Evolutionary conservation across 2,888 invertebrate genomes (phyloP).

Genomic region (Lasioglossum malachurum): DNA sequence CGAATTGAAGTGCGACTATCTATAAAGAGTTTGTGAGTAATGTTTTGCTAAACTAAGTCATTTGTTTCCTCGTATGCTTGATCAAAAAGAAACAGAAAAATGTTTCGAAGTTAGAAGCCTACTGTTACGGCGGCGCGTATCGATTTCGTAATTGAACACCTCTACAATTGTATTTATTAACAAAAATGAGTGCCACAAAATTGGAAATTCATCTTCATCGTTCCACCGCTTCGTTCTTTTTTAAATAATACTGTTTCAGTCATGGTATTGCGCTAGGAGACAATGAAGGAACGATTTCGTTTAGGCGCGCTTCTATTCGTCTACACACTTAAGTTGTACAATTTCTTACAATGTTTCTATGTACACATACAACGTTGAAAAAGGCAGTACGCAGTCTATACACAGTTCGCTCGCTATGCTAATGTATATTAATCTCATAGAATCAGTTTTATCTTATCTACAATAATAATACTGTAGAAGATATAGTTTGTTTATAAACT

Average conservation of each 20-base stretch:
- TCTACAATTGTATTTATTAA: neutral
- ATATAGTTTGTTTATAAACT: neutral
- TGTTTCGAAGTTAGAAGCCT: neutral
- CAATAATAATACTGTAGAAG: neutral
- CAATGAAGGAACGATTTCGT: neutral
- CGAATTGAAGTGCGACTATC: neutral
- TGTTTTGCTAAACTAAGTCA: neutral
- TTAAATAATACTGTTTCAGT: neutral
- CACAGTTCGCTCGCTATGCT: neutral
- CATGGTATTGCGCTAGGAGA: neutral
- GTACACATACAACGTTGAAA: constrained; percentile 5
- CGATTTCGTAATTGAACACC: neutral
- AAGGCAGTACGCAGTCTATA: neutral
- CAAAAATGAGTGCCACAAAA: neutral
- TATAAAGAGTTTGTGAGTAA: neutral
- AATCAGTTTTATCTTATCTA: neutral
- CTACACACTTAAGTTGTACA: neutral
- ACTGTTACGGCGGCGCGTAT: neutral
- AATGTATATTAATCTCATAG: neutral
- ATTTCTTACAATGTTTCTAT: constrained; percentile 25
- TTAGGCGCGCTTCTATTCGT: constrained; percentile 17
- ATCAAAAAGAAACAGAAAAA: neutral
- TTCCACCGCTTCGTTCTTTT: neutral
- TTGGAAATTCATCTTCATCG: neutral
- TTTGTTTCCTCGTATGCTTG: neutral